Evolutionary conservation across 2,888 invertebrate species (phyloP), one percentile per base, ranked within the genome.

Genomic region (Noctua fimbriata): DNA sequence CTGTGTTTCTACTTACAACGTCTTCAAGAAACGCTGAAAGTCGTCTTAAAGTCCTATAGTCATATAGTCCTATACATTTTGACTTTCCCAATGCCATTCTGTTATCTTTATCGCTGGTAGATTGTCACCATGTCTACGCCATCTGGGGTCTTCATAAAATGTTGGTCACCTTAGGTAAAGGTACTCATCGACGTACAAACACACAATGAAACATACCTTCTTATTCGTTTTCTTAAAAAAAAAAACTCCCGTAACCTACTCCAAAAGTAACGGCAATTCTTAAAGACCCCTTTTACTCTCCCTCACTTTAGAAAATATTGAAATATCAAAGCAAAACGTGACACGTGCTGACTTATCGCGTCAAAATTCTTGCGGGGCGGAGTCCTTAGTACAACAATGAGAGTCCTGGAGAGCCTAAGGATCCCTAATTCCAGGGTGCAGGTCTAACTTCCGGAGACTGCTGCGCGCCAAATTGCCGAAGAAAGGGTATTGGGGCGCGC

Each of bases 401-500:
- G 94, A 93, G 92, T 92, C 96, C 95, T 92, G 96, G 92, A 92
- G 96, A 91, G 96, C 88, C 92, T 92, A 93, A 95, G 93, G 94
- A 94, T 92, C 91, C 90, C 92, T 96, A 96, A 96, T 96, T 92
- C 93, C 93, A 95, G 94, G 94, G 93, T 93, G 93, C 93, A 92
- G 94, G 92, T 87, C 90, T 91, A 81, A 94, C 96, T 95, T 97
- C 97, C 97, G 97, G 94, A 90, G 93, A 95, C 95, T 91, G 96
- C 97, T 96, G 97, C 88, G 96, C 91, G 78, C 87, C 93, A 96
- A 97, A 97, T 97, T 96, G 97, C 89, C 88, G 93, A 96, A 97
- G 96, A 97, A 97, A 97, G 97, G 96, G 96, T 95, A 91, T 94
- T 92, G 90, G 87, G 88, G 92, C 89, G 91, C 91, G 88, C 92